Base-by-base conservation (phyloP, 2,888 invertebrate species). In the Venustoraphidia nigricollis region DNA sequence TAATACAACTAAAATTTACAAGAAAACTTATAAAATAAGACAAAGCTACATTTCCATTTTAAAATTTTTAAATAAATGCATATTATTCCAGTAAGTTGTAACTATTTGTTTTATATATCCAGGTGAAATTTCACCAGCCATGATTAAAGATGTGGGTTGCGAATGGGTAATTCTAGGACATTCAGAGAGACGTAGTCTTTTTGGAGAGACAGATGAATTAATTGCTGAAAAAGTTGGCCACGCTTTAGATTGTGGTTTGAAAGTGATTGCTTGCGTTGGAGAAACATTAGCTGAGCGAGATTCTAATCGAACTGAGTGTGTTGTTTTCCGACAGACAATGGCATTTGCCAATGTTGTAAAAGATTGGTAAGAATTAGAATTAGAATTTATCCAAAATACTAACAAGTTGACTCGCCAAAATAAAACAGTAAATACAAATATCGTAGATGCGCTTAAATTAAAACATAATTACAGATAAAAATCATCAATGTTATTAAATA, bases 121-220 rank as follows among this genome's bases (percentile, higher is more conserved):
- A 68, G 93, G 96, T 58, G 97, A 98, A 72, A 83, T 92, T 45
- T 90, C 96, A 35, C 91, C 96, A 8, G 85, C 84, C n/a, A 97
- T 97, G 97, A 79, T 98, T 51, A 81, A 88, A 65, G 97, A 98
- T 66, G 73, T 88, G 57, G 91, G 88, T 9, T 79, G 79, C 47
- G 77, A 83, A 17, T 98, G 95, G 95, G 96, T 96, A 0, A 95
- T 98, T 59, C 70, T 98, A 49, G 97, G 98, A 0, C 97, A 98
- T 63, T 97, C 97, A 0, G 98, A 98, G 65, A 80, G 98, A 55
- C 81, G 98, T 58, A 86, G 92, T 56, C 84, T 98, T 44, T 95
- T 95, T 62, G 86, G 85, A 5, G 96, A 97, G 71, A 73, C 73
- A 48, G 93, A 95, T 67, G 77, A 82, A 52, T 76, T 95, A 40